phyloP scores from a whole-genome alignment of 1,140 invertebrate species.

The Nomia melanderi region DNA sequence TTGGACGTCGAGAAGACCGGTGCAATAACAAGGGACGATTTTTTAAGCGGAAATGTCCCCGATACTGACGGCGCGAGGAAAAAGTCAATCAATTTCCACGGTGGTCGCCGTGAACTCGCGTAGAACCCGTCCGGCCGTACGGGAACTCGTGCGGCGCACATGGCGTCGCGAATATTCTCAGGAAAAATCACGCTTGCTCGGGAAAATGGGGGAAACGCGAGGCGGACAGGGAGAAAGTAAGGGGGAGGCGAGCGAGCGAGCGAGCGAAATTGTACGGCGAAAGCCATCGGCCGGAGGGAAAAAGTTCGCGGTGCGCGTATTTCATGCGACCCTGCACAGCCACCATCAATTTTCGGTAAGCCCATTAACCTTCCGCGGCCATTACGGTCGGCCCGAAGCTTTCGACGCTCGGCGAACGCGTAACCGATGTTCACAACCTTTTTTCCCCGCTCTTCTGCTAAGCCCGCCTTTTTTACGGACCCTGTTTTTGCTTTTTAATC shows the following conservation, averaged over 20 bases:
- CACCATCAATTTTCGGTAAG: conserved; percentile 76
- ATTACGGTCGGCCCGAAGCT: conserved; percentile 54
- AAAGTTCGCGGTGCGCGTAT: conserved; percentile 61
- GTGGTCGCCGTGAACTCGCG: conserved; percentile 3
- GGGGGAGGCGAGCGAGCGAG: conserved; percentile 17
- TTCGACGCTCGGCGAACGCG: conserved; percentile 56
- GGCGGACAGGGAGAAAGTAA: background rate
- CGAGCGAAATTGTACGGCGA: background rate
- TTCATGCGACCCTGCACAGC: conserved; percentile 65
- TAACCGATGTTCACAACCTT: conserved; percentile 64
- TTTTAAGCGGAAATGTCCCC: background rate
- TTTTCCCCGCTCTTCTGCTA: background rate
- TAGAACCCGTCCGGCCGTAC: conserved; percentile 3
- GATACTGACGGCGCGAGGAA: conserved; percentile 8
- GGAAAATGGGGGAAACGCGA: background rate
- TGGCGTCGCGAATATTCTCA: conserved; percentile 46
- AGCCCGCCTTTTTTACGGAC: conserved; percentile 40
- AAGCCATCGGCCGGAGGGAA: conserved; percentile 23
- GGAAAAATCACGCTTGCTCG: conserved; percentile 55
- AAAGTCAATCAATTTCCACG: conserved; percentile 54
- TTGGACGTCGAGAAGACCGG: background rate
- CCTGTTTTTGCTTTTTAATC: conserved; percentile 32
- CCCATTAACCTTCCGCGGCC: conserved; percentile 73
- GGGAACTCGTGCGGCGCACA: conserved; percentile 30
- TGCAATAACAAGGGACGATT: background rate